A percentile compares a stretch with the other conserved stretches of the same genome.
Conservation (phyloP, 2,888 invertebrate species). For the Drosophila quinaria region DNA sequence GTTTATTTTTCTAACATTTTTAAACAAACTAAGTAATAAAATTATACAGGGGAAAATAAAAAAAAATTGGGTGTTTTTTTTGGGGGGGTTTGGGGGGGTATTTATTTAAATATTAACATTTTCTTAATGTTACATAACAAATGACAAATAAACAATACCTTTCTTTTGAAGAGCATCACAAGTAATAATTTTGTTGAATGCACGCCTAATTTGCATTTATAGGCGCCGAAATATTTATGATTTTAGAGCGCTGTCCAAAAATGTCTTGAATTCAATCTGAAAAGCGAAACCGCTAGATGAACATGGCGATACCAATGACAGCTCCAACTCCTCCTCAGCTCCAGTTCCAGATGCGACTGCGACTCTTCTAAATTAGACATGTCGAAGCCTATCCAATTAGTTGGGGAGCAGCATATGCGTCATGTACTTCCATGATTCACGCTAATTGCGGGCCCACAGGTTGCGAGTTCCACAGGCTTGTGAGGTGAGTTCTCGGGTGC, state of each 20-base stretch:
- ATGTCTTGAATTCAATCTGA: constrained; percentile 33
- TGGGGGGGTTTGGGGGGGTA: no score
- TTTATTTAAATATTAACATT: background rate
- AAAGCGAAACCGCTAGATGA: constrained; percentile 16
- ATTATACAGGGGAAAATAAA: no score
- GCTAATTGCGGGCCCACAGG: constrained; percentile 54
- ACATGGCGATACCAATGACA: background rate
- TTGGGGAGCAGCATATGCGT: constrained; percentile 42
- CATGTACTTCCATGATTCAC: constrained; percentile 34
- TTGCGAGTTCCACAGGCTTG: constrained; percentile 2
- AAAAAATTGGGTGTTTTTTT: no score
- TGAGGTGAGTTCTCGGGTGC: constrained; percentile 28
- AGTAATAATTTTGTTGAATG: constrained; percentile 48
- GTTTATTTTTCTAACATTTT: background rate
- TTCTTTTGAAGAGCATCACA: constrained; percentile 8
- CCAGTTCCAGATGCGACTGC: background rate
- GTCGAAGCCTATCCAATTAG: constrained; percentile 34
- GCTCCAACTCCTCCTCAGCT: constrained; percentile 1
- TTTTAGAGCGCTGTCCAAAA: constrained; percentile 44
- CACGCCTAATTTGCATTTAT: constrained; percentile 71
- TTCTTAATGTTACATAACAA: background rate
- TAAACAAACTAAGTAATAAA: no score
- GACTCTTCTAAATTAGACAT: constrained; percentile 1
- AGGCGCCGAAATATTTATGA: constrained; percentile 64
- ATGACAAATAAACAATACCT: background rate